Percentiles rank a stretch among this genome's conserved stretches.
phyloP scores from a whole-genome alignment of 2,888 invertebrate species.

The Parelbella ahira region DNA sequence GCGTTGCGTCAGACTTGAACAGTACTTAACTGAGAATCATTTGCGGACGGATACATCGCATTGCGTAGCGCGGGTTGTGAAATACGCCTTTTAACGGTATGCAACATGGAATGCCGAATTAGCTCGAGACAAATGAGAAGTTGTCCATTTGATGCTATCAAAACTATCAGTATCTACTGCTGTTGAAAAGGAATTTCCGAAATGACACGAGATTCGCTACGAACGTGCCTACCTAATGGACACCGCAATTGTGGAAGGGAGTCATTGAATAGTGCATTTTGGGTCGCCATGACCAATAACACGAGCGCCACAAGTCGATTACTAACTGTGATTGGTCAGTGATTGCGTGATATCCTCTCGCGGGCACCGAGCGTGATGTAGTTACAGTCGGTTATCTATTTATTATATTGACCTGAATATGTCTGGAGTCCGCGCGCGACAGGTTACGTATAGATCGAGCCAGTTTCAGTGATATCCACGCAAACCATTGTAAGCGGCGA shows the following conservation, averaged over 20 bases:
- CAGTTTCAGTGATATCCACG: slow-evolving; percentile 11
- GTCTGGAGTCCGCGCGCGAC: slow-evolving; percentile 25
- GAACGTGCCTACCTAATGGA: not conserved
- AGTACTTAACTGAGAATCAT: slow-evolving; percentile 22
- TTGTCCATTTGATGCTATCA: too few relatives aligned
- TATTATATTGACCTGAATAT: slow-evolving; percentile 33
- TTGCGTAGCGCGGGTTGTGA: slow-evolving; percentile 10
- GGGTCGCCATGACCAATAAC: slow-evolving; percentile 12
- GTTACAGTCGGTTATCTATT: slow-evolving; percentile 31
- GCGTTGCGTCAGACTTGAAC: slow-evolving; percentile 27
- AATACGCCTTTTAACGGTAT: not conserved
- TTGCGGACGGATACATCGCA: not conserved
- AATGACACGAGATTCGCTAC: slow-evolving; percentile 6
- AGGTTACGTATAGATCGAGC: slow-evolving; percentile 24
- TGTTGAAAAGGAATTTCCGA: slow-evolving; percentile 11
- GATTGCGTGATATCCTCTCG: slow-evolving; percentile 32
- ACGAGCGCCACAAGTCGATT: slow-evolving; percentile 4
- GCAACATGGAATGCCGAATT: too few relatives aligned
- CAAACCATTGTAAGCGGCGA: slow-evolving; percentile 3
- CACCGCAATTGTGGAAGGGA: not conserved
- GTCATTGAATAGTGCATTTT: slow-evolving; percentile 5
- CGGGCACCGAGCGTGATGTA: slow-evolving; percentile 26
- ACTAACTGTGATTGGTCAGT: slow-evolving; percentile 23
- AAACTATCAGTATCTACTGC: too few relatives aligned
- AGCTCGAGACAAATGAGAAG: too few relatives aligned